Evolutionary conservation across 2,888 invertebrate genomes (phyloP), one percentile per base, ranked within the genome.

Genomic region (Agriotes lineatus): DNA sequence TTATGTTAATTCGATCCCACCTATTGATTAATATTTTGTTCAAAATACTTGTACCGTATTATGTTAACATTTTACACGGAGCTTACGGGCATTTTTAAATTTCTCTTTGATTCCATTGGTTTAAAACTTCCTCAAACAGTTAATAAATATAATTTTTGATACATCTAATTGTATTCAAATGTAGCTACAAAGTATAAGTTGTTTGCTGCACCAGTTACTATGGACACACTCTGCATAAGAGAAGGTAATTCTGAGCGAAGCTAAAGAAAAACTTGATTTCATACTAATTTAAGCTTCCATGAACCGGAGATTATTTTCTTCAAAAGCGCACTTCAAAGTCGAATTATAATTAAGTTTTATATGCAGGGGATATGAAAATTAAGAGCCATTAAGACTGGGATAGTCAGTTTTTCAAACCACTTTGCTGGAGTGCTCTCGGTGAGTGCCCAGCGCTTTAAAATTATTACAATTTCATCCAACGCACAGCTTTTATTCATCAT

Each of bases 1-100:
- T 57, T 57, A 57, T 57, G 57, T 39, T 39, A 57, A 57, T 57
- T 57, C 22, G 30, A 52, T 57, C 18, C 57, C 37, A 39, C 57
- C 57, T 57, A 57, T 57, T n/a, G 57, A 57, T 57, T 57, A 57
- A 20, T 10, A 57, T 39, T 57, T 37, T 39, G 57, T 57, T 7
- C 1, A 37, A 54, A 19, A 39, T 39, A 57, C 39, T 39, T 39
- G 20, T 57, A 56, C 1, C 39, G 10, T 16, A 57, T 57, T 57
- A 20, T 57, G 30, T 57, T 57, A 20, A 57, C 22, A 39, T 39
- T 57, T 57, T 37, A 16, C 33, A 4, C n/a, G 6, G 33, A 6
- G 22, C n/a, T n/a, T n/a, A n/a, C n/a, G n/a, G n/a, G n/a, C n/a
- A n/a, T n/a, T n/a, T n/a, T n/a, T n/a, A n/a, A n/a, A n/a, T n/a